Conservation (phyloP, 2,888 invertebrate species). For the Melangyna quadrimaculata region DNA sequence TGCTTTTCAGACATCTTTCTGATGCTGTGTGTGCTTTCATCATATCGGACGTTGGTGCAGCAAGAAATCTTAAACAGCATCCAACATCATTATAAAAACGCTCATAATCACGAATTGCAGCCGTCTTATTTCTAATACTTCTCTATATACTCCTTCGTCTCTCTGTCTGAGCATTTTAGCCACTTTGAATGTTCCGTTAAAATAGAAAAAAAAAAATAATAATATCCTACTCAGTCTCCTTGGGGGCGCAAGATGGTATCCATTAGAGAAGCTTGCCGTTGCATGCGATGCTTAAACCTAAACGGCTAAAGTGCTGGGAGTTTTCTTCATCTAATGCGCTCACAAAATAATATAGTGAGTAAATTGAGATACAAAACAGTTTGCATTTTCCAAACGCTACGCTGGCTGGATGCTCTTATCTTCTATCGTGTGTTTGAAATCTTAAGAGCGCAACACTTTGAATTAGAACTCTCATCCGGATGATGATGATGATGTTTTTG, state of each 20-base stretch:
- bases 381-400: slow-evolving; percentile 64
- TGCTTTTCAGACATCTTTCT: slow-evolving; percentile 2
- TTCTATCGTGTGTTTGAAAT: slow-evolving; percentile 54
- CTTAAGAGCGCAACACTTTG: slow-evolving; percentile 60
- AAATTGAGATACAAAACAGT: slow-evolving; percentile 69
- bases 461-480: slow-evolving; percentile 40
- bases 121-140: slow-evolving; percentile 48
- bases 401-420: slow-evolving; percentile 33
- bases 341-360: slow-evolving; percentile 65
- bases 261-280: slow-evolving; percentile 40
- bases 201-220: not conserved
- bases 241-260: slow-evolving; percentile 44
- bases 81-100: slow-evolving; percentile 55
- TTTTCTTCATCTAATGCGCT: slow-evolving; percentile 63
- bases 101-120: slow-evolving; percentile 55
- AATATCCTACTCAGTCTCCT: slow-evolving; percentile 39
- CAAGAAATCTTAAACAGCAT: slow-evolving; percentile 26
- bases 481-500: slow-evolving; percentile 9
- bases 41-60: not conserved
- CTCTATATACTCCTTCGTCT: not conserved
- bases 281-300: slow-evolving; percentile 31
- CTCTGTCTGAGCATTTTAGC: slow-evolving; percentile 48
- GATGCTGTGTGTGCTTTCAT: not conserved
- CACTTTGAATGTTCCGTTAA: slow-evolving; percentile 55
- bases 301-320: slow-evolving; percentile 60